Base-by-base conservation (phyloP, 2,797 vertebrate genomes). In the Tapera naevia region DNA sequence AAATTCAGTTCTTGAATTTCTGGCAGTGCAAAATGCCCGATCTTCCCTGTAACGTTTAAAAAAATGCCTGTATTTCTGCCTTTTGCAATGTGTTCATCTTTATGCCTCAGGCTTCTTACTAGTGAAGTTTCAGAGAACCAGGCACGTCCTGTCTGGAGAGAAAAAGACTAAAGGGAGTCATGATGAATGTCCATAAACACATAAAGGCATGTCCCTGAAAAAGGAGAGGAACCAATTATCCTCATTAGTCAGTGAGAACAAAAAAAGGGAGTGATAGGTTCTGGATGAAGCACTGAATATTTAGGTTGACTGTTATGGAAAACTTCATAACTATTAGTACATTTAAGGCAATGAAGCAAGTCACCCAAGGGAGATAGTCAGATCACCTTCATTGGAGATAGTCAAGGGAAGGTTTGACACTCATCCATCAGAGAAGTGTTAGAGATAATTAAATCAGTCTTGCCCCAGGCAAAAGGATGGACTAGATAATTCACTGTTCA, bases 381-480 rank as follows among this genome's bases (percentile, higher is more conserved):
- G 90, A 95, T 96, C 93, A 95, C 92, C 92, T 96, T 95, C 93
- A 89, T 39, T 96, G 95, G 90, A 95, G 88, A 92, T 88, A 96
- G 95, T 95, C 80, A 93, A 94, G 93, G 90, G 88, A 95, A 93
- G 71, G 57, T 93, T 87, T 96, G 95, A 96, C 94, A 96, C 78
- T 95, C 92, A 96, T 96, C 94, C 88, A 95, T 95, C 92, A 96
- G 90, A 93, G 86, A 85, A 92, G 71, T 90, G 84, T 87, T 92
- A 85, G 93, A 94, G 92, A 96, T 96, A 94, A 96, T 94, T 95
- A 96, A 96, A 93, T 95, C 92, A 89, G 78, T 88, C 78, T 94
- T 95, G 88, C 94, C 88, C 74, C 86, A 88, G 93, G 93, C 94
- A 80, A 95, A 91, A 86, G 71, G 60, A 94, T 94, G 91, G 93